Base-by-base conservation (phyloP, 2,888 invertebrate genomes). In the Eupeodes luniger region DNA sequence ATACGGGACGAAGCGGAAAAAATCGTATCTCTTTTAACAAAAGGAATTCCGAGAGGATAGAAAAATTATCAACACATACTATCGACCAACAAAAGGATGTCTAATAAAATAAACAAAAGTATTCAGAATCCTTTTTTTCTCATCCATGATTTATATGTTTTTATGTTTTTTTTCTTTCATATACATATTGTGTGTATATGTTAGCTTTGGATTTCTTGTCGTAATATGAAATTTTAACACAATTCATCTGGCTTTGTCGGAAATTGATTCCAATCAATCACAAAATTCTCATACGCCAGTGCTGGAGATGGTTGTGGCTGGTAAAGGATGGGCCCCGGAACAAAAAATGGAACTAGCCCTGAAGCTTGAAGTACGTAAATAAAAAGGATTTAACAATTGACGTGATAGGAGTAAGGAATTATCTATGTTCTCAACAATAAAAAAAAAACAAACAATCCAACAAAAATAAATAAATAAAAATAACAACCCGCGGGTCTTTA, bases 191-290 rank as follows among this genome's bases (percentile, higher is more conserved):
- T 76, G 76, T 76, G 40, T 69, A 36, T 16, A 36, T 69, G 49
- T 47, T 36, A 47, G 57, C 10, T 11, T 14, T 61, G 67, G 61
- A 36, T 55, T 76, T 53, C 57, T 77, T 40, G 49, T 66, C 76
- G 81, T 88, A 64, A 81, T 88, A 88, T 78, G 61, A 81, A 88
- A 88, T 81, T 88, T 88, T 85, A 85, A 85, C 88, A 75, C 81
- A 85, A 88, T 85, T 88, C 85, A 86, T 83, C 89, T 92, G 92
- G 90, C 91, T 92, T 90, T 92, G 92, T 92, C 90, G 92, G 91
- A 91, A 92, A 92, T 92, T 92, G 92, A 92, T 93, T 93, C 91
- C 92, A 92, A 93, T 92, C 93, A 93, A 93, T 93, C 92, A 93
- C 72, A 74, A 75, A 40, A 88, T 78, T 67, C 81, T 72, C 83